Percentiles rank a stretch among this genome's conserved stretches.
Evolutionary conservation across 2,888 invertebrate species (phyloP).

Genomic region (Lasioglossum figueresi): DNA sequence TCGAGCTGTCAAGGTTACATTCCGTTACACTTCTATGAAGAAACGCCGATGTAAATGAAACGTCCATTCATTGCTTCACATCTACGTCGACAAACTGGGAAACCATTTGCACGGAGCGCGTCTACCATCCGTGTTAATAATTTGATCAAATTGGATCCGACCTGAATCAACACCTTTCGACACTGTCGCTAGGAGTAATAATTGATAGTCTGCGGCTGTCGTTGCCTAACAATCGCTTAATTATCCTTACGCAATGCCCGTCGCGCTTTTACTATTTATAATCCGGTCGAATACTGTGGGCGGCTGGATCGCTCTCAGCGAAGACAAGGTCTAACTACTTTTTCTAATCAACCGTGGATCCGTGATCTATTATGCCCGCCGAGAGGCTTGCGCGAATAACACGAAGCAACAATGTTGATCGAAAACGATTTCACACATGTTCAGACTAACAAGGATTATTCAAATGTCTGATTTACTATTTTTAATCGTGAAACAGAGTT

Average conservation of each 20-base stretch:
- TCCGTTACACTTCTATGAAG: conserved; percentile 41
- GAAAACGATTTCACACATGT: neutral
- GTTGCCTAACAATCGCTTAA: conserved; percentile 37
- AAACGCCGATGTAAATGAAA: conserved; percentile 29
- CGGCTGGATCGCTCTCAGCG: conserved; percentile 40
- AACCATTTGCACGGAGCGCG: conserved; percentile 10
- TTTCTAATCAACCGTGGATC: conserved; percentile 34
- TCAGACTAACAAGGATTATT: neutral
- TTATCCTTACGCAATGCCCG: conserved; percentile 44
- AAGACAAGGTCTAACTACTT: conserved; percentile 48
- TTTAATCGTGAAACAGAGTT: no score
- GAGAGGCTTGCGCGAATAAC: neutral
- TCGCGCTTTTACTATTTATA: conserved; percentile 55
- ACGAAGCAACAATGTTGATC: neutral
- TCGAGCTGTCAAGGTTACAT: conserved; percentile 58
- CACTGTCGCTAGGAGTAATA: conserved; percentile 35
- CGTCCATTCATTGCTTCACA: conserved; percentile 31
- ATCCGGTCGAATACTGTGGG: conserved; percentile 47
- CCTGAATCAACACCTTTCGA: conserved; percentile 29
- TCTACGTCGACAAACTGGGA: conserved; percentile 32
- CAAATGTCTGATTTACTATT: neutral
- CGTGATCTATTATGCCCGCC: conserved; percentile 42
- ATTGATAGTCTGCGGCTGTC: conserved; percentile 22
- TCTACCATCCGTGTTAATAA: conserved; percentile 12
- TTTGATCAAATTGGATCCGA: conserved; percentile 4